A percentile compares a stretch with the other conserved stretches of the same genome.
phyloP scores from a whole-genome alignment of 2,888 invertebrate genomes.

The Pherbina coryleti region DNA sequence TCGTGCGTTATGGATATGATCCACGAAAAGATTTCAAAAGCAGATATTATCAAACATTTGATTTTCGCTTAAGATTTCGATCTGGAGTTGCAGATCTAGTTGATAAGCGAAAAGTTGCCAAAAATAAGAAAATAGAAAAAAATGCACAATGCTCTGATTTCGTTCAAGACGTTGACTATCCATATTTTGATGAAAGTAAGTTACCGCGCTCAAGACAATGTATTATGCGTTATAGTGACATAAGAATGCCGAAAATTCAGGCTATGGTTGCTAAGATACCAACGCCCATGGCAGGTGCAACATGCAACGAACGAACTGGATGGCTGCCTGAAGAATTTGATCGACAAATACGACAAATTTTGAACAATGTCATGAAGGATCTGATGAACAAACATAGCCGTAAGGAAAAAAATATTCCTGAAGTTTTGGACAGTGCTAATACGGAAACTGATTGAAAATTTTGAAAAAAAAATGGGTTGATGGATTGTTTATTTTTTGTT shows the following conservation, averaged over 20 bases:
- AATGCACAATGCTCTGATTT: constrained; percentile 58
- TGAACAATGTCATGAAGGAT: constrained; percentile 76
- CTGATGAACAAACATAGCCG: constrained; percentile 64
- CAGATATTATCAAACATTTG: constrained; percentile 89
- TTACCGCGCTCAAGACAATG: constrained; percentile 88
- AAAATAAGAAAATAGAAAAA: constrained; percentile 54
- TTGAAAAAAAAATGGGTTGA: no score
- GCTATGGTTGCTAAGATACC: constrained; percentile 79
- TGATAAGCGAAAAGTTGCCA: constrained; percentile 52
- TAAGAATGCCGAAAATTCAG: constrained; percentile 84
- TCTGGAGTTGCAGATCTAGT: constrained; percentile 66
- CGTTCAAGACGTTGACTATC: constrained; percentile 63
- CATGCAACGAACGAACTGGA: constrained; percentile 81
- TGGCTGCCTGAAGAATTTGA: constrained; percentile 83
- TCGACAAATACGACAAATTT: constrained; percentile 79
- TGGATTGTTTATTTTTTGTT: no score
- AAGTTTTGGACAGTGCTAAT: no score
- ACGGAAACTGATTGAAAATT: no score
- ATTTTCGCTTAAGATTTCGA: constrained; percentile 76
- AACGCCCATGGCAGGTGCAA: constrained; percentile 72
- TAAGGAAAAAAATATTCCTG: constrained; percentile 51
- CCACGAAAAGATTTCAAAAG: constrained; percentile 84
- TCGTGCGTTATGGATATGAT: constrained; percentile 93
- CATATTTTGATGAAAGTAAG: constrained; percentile 77
- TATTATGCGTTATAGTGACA: constrained; percentile 90